Evolutionary conservation across 2,888 invertebrate species (phyloP).

Genomic region (Meteorus colon): DNA sequence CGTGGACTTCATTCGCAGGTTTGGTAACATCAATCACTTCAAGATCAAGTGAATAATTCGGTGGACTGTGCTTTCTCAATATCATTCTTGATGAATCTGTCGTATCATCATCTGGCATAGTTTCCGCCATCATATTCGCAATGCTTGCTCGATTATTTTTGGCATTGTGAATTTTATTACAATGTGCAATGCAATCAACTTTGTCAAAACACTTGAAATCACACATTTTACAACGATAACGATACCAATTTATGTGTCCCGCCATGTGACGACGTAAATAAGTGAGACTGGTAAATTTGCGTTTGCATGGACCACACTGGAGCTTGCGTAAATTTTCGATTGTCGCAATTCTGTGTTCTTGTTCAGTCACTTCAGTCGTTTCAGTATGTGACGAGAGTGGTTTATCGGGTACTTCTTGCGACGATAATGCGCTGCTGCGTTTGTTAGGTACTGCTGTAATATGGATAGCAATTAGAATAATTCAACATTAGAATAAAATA

Average conservation of each 20-base stretch:
- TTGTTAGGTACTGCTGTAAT: slow-evolving; percentile 26
- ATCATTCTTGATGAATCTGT: slow-evolving; percentile 2
- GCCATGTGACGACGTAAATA: slow-evolving; percentile 80
- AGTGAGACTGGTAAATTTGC: slow-evolving; percentile 73
- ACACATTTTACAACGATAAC: slow-evolving; percentile 85
- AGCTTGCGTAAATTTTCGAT: slow-evolving; percentile 60
- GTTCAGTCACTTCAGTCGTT: slow-evolving; percentile 27
- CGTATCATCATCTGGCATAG: slow-evolving; percentile 40
- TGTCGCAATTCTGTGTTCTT: slow-evolving; percentile 54
- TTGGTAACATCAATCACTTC: slow-evolving; percentile 44
- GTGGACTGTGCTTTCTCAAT: neutral
- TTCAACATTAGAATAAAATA: neutral
- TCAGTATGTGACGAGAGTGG: neutral
- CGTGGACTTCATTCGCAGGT: slow-evolving; percentile 13
- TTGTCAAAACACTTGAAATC: slow-evolving; percentile 81
- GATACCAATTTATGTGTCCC: slow-evolving; percentile 81
- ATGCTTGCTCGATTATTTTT: slow-evolving; percentile 65
- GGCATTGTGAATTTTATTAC: slow-evolving; percentile 78
- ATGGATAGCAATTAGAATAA: neutral
- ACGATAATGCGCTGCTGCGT: slow-evolving; percentile 16
- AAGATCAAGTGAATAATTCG: slow-evolving; percentile 30
- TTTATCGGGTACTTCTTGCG: neutral
- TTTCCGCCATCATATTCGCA: slow-evolving; percentile 56
- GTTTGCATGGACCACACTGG: slow-evolving; percentile 76
- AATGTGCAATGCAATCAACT: slow-evolving; percentile 80